Base-by-base conservation (phyloP, 2,888 invertebrate species). In the Copidosoma aretas region DNA sequence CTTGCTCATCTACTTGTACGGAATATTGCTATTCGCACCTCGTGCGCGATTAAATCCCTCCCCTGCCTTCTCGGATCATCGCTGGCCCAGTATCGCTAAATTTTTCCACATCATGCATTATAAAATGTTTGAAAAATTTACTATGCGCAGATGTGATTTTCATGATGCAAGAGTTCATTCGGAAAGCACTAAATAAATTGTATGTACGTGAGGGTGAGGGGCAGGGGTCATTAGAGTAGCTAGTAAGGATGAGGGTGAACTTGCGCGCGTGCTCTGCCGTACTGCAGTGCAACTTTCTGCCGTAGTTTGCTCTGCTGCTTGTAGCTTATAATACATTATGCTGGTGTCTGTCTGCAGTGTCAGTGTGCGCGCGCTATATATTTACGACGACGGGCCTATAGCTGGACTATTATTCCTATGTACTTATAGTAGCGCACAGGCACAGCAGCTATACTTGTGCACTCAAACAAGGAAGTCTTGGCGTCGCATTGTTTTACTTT, bases 201-300 rank as follows among this genome's bases (percentile, higher is more conserved):
- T 46, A 2, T 46, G 4, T 8, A 12, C 3, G 43, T 46, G 43
- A 8, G 43, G 43, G 15, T 46, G 43, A 46, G 43, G 43, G 41
- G 41, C 41, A 8, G 41, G 41, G 43, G 43, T 14, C 43, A 46
- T 3, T 46, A 8, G 43, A 46, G 43, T 4, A 17, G 41, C 10
- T 41, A 41, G 41, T 41, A 41, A 14, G 52, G n/a, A 49, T 25
- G 64, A 57, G 43, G 21, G 19, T 24, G 68, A 71, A 64, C 67
- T 66, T 64, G 68, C 57, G 68, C 51, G 64, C 66, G 68, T 69
- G 67, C 68, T 67, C 58, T 51, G 19, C 32, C n/a, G n/a, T n/a
- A n/a, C n/a, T 67, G 64, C 63, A 71, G 67, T 71, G 68, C 49
- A 68, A 69, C 60, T 66, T 60, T 61, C 66, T 19, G 14, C 43